Percentiles rank a stretch among this genome's conserved stretches.
Evolutionary conservation across 1,140 invertebrate genomes (phyloP).

Genomic region (Aphaenogaster rudis): DNA sequence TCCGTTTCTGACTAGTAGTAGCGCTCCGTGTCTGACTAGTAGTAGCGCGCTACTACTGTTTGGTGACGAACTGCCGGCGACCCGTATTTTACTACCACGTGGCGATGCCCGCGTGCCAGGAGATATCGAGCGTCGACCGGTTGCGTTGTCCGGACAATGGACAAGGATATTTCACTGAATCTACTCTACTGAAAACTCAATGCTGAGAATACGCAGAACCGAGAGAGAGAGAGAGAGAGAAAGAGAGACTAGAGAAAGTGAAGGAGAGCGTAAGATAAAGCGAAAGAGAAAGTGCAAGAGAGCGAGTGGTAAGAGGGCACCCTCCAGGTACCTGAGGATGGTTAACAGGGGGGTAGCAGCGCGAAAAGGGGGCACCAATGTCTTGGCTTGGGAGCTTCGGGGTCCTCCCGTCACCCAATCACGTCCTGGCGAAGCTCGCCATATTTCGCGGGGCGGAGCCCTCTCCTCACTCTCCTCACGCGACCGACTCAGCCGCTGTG

Average conservation of each 20-base stretch:
- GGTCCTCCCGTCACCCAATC: constrained; percentile 87
- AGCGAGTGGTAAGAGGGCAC: constrained; percentile 71
- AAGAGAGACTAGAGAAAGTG: constrained; percentile 53
- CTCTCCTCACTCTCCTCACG: constrained; percentile 80
- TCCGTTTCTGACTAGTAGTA: neutral
- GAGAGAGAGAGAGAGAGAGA: constrained; percentile 16
- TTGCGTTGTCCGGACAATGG: constrained; percentile 52
- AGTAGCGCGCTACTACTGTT: constrained; percentile 33
- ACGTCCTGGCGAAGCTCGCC: constrained; percentile 85
- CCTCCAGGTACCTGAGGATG: constrained; percentile 68
- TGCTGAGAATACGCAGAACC: constrained; percentile 17
- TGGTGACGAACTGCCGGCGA: constrained; percentile 10
- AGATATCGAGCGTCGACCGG: constrained; percentile 56
- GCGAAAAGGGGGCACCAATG: constrained; percentile 84
- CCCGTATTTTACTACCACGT: constrained; percentile 47
- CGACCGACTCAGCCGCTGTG: constrained; percentile 80
- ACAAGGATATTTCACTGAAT: constrained; percentile 58
- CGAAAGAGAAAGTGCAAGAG: constrained; percentile 70
- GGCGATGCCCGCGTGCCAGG: constrained; percentile 39
- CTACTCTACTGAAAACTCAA: constrained; percentile 24
- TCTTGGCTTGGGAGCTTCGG: constrained; percentile 84
- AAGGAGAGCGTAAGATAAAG: constrained; percentile 64
- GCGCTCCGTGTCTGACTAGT: neutral
- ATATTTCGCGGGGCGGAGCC: constrained; percentile 86
- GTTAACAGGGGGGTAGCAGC: constrained; percentile 76